These are phyloP conservation scores for Cosmopolites sordidus DNA, from an alignment of 2,888 invertebrate genomes.

Conservation along the genomic window DNA sequence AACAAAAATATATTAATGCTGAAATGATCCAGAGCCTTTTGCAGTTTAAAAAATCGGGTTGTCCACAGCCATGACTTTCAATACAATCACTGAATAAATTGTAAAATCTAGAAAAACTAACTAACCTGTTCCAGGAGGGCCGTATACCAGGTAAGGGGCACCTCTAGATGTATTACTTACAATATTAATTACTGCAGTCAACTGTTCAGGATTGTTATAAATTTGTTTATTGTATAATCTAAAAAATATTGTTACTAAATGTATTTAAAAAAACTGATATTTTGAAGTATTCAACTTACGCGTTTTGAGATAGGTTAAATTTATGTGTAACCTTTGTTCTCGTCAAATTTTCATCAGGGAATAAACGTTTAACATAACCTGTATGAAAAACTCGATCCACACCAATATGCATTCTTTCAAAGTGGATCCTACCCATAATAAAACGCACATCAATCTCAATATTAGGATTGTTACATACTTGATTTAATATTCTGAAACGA, in stretches of 20 bases:
- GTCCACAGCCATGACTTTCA: too few relatives aligned
- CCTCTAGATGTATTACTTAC: slow-evolving; percentile 57
- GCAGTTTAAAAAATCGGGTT: too few relatives aligned
- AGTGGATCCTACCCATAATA: slow-evolving; percentile 47
- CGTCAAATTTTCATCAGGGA: slow-evolving; percentile 30
- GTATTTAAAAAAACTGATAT: not conserved
- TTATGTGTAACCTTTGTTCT: not conserved
- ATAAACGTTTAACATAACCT: slow-evolving; percentile 30
- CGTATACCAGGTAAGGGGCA: slow-evolving; percentile 78
- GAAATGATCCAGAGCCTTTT: too few relatives aligned
- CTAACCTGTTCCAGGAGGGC: slow-evolving; percentile 76
- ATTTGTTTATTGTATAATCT: slow-evolving; percentile 47
- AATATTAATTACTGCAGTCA: slow-evolving; percentile 63
- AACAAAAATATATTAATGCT: too few relatives aligned
- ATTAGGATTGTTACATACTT: slow-evolving; percentile 27
- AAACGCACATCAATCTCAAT: slow-evolving; percentile 49
- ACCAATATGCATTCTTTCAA: slow-evolving; percentile 51
- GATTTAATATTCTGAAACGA: slow-evolving; percentile 15
- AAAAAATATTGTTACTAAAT: slow-evolving; percentile 1
- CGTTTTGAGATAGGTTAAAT: slow-evolving; percentile 14
- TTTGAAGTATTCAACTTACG: slow-evolving; percentile 27
- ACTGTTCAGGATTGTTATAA: slow-evolving; percentile 57
- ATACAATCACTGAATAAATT: too few relatives aligned
- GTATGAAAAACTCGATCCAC: slow-evolving; percentile 38
- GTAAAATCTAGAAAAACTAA: not conserved